Evolutionary conservation across 1,140 invertebrate species (phyloP).

Genomic region (Ylistrum balloti): DNA sequence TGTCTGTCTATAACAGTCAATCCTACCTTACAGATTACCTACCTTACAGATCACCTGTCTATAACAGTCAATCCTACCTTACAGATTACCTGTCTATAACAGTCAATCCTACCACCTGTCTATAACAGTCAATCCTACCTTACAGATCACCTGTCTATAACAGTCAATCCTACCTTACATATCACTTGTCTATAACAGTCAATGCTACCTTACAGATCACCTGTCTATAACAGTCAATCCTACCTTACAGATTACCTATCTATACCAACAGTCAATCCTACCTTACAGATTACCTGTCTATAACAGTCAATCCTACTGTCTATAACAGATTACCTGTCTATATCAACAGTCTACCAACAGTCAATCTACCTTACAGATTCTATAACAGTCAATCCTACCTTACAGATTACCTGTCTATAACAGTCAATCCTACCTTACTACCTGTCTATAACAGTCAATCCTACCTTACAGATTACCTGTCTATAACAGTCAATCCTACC

Average conservation of each 20-base stretch:
- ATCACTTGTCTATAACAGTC: no score
- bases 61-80: no score
- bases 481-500: no score
- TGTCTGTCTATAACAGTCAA: constrained; percentile 2
- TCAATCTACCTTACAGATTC: not conserved
- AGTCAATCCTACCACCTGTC: no score
- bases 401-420: no score
- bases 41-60: constrained; percentile 14
- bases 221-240: no score
- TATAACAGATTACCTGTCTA: not conserved
- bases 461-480: no score
- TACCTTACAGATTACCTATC: not conserved
- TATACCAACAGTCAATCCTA: not conserved
- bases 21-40: not conserved
- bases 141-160: constrained; percentile 3
- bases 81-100: not conserved
- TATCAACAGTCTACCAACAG: constrained; percentile 14
- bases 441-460: no score
- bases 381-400: not conserved
- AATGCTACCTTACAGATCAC: no score
- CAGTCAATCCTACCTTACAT: no score
- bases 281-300: not conserved
- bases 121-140: not conserved
- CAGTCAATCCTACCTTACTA: no score
- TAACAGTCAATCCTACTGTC: not conserved